Percentiles rank a stretch among this genome's conserved stretches.
Conservation (phyloP, 2,888 invertebrate species). For the Andrena chrysosceles region DNA sequence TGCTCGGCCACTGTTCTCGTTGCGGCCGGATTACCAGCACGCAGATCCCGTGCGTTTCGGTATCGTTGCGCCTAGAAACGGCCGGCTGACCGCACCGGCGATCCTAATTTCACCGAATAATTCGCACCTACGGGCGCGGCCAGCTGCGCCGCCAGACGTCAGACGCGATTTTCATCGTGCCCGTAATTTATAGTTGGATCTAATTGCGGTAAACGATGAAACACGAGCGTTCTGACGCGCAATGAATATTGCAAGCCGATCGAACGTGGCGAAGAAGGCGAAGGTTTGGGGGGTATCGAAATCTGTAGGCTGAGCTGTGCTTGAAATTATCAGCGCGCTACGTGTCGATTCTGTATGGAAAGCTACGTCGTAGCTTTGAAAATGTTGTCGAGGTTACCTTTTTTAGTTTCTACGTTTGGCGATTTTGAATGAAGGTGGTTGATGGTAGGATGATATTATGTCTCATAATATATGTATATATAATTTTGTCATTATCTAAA, state of each 20-base stretch:
- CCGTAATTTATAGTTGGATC: conserved; percentile 31
- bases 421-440: too few relatives aligned
- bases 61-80: conserved; percentile 50
- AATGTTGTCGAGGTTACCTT: too few relatives aligned
- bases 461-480: too few relatives aligned
- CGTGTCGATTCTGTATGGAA: background rate
- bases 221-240: background rate
- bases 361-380: too few relatives aligned
- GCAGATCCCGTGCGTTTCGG: conserved; percentile 47
- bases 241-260: background rate
- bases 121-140: conserved; percentile 43
- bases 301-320: too few relatives aligned
- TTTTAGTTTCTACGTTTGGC: too few relatives aligned
- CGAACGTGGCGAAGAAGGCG: background rate
- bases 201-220: conserved; percentile 30
- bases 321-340: background rate
- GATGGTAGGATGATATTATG: too few relatives aligned
- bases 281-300: background rate
- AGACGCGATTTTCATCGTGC: conserved; percentile 41
- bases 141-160: conserved; percentile 29
- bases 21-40: conserved; percentile 51
- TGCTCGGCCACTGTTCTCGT: conserved; percentile 36
- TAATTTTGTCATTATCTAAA: too few relatives aligned
- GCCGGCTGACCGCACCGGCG: conserved; percentile 48
- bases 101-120: conserved; percentile 56